These are phyloP conservation scores for Cricetomys ansorgei DNA, from an alignment of 2,113 vertebrate genomes.

Conservation along the genomic window DNA sequence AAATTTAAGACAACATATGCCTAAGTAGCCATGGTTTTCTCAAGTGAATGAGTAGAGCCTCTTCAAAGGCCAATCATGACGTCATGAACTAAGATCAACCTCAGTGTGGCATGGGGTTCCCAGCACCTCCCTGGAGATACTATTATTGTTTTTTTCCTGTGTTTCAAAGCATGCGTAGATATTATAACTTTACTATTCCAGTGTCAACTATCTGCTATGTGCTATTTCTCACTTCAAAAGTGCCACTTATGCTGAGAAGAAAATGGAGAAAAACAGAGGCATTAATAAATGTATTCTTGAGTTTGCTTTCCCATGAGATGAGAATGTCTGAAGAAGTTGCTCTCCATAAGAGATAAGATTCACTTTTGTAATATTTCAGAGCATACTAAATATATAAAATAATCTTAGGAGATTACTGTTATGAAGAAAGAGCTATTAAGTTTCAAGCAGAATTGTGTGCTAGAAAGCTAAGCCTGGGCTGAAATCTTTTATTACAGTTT, in stretches of 20 bases:
- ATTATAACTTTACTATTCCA: background rate
- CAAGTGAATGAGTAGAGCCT: background rate
- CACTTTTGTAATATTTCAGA: conserved; percentile 11
- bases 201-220: background rate
- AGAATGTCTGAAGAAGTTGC: background rate
- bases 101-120: fast-evolving
- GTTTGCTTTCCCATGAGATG: background rate
- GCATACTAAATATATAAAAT: background rate
- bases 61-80: background rate
- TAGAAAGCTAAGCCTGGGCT: background rate
- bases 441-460: background rate
- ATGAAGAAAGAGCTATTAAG: background rate
- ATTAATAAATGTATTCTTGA: background rate
- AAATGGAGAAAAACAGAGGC: background rate
- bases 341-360: background rate
- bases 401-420: conserved; percentile 27
- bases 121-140: background rate
- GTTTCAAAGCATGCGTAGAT: background rate
- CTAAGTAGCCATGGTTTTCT: background rate
- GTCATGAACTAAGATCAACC: background rate
- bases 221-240: background rate
- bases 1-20: background rate
- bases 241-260: background rate
- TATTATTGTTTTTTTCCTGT: background rate
- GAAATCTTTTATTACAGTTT: background rate